Evolutionary conservation across 2,797 vertebrate genomes (phyloP).

Genomic region (Margarornis squamiger): DNA sequence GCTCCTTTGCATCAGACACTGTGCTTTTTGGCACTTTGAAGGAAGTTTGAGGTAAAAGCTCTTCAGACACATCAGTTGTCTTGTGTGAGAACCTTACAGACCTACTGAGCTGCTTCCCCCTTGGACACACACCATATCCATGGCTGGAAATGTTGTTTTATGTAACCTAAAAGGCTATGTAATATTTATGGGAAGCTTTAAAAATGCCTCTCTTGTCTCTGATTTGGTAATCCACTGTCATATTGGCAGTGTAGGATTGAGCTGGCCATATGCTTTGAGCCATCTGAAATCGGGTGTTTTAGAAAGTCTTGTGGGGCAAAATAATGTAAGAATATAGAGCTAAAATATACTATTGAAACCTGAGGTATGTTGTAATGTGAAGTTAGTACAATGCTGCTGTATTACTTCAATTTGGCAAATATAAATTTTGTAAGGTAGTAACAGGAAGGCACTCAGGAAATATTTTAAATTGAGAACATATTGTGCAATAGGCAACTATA

Average conservation of each 20-base stretch:
- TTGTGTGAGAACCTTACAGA: neutral
- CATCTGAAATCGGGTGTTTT: neutral
- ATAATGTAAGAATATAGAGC: neutral
- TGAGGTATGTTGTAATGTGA: neutral
- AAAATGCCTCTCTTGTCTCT: neutral
- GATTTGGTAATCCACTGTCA: neutral
- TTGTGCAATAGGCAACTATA: neutral
- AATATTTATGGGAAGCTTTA: neutral
- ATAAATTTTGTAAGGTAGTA: neutral
- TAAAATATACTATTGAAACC: neutral
- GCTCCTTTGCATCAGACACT: neutral
- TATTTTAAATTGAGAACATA: neutral
- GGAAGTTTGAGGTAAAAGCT: neutral
- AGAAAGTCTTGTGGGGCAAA: neutral
- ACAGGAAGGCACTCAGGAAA: neutral
- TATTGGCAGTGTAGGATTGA: neutral
- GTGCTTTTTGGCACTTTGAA: neutral
- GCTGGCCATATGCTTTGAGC: neutral
- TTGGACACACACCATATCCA: rapidly evolving
- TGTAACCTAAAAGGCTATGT: neutral
- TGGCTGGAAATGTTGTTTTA: neutral
- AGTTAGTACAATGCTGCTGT: neutral
- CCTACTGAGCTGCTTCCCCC: neutral
- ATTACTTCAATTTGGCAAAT: neutral
- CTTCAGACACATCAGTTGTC: neutral